Base-by-base conservation (phyloP, 2,888 invertebrate species). In the Netelia virgata region DNA sequence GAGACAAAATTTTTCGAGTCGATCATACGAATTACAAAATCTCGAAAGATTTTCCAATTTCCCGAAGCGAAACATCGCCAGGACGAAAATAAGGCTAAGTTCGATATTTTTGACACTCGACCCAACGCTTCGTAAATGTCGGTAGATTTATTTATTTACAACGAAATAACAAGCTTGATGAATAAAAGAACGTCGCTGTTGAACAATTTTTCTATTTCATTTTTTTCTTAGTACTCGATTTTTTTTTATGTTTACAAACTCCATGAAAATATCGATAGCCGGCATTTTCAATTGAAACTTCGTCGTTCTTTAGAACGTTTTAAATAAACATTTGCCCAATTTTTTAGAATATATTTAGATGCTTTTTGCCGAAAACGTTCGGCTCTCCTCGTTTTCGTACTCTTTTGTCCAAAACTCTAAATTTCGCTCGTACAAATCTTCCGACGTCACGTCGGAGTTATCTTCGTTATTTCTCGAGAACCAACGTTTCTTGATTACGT, bases 401-500 rank as follows among this genome's bases (percentile, higher is more conserved):
- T 78, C 74, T 18, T 70, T 55, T 36, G 64, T 53, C 84, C 84
- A 82, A 75, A 69, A 63, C n/a, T 84, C 53, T 6, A 74, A 78
- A 64, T 84, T 66, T 66, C 74, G 64, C 10, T 84, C 70, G 64
- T 78, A 66, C 64, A 23, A 70, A 41, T 53, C 61, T 14, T 41
- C 50, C 14, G 63, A 43, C 9, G 3, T 59, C 2, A 57, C 59
- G 9, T 72, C 63, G 2, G 70, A 69, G 61, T 83, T 82, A 23
- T 79, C 74, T 28, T 50, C 6, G 16, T 43, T 16, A 36, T 57
- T 20, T 41, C 66, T 78, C 23, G 74, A 41, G 47, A 36, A 66
- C 55, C 73, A 86, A 87, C 96, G 96, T 88, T 95, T 94, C 88
- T 95, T 95, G 0, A 96, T 94, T 83, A 96, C 96, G 1, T 96